Evolutionary conservation across 64 coral and sea anemone species (phyloP), one percentile per base, ranked within the genome.

Genomic region (Actinia equina): DNA sequence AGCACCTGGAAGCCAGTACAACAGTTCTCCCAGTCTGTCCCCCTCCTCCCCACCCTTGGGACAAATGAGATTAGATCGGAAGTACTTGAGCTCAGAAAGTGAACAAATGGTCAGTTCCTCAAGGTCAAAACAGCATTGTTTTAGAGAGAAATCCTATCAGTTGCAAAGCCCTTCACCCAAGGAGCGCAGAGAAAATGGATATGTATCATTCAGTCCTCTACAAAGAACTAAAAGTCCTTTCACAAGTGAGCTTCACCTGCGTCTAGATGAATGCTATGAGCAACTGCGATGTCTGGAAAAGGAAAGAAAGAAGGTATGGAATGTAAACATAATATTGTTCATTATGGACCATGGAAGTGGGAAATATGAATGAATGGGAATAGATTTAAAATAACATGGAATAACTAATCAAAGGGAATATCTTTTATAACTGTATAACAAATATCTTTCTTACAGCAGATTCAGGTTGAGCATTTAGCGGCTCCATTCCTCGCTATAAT

Each of bases 241-340:
- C 20, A 93, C 88, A 25, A 95, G 88, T 87, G 97, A 99, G 78
- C 69, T 99, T 42, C 91, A 99, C 51, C 77, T 86, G 11, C 87
- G 88, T 83, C 80, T 99, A 67, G 97, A 99, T 86, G 91, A 99
- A 82, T 99, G 97, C 71, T 99, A 93, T 86, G 97, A 99, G 84
- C 97, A 95, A 64, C 86, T 99, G 2, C 86, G 97, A 59, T 84
- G 86, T 83, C 77, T 99, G 44, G 97, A 99, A 71, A 95, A 93
- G 57, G 97, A 99, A 64, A 82, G 97, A 23, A 95, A 89, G 27
- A 99, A 93, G 93, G 97, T 99, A 84, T 49, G 46, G 4, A 49
- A 37, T 37, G 46, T 49, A 49, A 49, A 49, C 46, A 49, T 49
- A 49, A 49, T 49, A 49, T 49, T 49, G 7, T 49, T 4, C 46